Percentiles rank a stretch among this genome's conserved stretches.
Conservation (phyloP, 2,797 vertebrate species). For the Chelonia mydas region DNA sequence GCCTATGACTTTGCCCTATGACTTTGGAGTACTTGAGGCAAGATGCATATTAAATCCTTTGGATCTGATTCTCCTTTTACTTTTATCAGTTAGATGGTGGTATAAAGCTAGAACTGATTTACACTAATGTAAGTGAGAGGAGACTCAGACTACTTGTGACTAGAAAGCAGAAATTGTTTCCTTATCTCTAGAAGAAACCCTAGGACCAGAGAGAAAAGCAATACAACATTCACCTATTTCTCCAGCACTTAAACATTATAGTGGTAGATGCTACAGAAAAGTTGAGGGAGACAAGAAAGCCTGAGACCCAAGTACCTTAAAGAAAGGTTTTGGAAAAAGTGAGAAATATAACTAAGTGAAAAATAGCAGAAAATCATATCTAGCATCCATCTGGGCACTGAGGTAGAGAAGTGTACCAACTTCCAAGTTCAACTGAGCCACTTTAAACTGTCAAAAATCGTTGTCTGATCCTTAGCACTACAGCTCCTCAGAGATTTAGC, state of each 20-base stretch:
- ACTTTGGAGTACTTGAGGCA: background rate
- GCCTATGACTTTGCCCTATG: background rate
- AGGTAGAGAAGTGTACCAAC: background rate
- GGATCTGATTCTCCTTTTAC: background rate
- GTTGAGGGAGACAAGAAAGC: background rate
- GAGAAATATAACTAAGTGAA: background rate
- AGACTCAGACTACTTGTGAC: background rate
- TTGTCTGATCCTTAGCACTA: background rate
- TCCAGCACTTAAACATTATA: background rate
- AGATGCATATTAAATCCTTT: background rate
- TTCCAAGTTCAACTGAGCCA: background rate
- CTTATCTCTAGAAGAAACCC: background rate
- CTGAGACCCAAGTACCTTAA: background rate
- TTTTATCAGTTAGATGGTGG: background rate
- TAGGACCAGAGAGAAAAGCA: background rate
- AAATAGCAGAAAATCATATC: background rate
- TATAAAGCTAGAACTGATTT: background rate
- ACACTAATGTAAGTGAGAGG: background rate
- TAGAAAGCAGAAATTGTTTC: background rate
- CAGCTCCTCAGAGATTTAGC: background rate
- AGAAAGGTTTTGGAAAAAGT: background rate
- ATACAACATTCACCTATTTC: background rate
- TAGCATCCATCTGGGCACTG: background rate
- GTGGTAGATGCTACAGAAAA: background rate
- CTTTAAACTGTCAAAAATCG: background rate